Evolutionary conservation across 2,888 invertebrate genomes (phyloP).

Genomic region (Callosobruchus maculatus): DNA sequence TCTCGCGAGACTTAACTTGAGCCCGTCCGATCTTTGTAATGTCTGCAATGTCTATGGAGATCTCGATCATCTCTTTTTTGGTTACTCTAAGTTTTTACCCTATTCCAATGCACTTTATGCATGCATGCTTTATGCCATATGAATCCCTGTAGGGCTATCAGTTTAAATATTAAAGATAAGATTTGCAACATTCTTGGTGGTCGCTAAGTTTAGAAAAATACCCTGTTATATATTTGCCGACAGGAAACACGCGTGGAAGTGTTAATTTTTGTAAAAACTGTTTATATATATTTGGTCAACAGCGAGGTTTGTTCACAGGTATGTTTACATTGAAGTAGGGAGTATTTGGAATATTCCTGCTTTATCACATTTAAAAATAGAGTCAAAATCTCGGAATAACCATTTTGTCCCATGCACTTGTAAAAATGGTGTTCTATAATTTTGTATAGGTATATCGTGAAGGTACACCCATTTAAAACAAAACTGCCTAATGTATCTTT

Average conservation of each 20-base stretch:
- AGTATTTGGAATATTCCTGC: background rate
- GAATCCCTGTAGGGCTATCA: background rate
- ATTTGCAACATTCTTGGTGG: constrained; percentile 5
- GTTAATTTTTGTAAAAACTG: background rate
- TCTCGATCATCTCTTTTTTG: too few species aligned
- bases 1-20: too few species aligned
- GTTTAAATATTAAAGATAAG: background rate
- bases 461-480: too few species aligned
- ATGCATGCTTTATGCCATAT: constrained; percentile 1
- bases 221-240: constrained; percentile 39
- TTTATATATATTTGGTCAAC: constrained; percentile 43
- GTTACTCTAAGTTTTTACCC: too few species aligned
- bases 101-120: too few species aligned
- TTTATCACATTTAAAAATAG: background rate
- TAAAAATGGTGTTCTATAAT: too few species aligned
- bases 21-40: too few species aligned
- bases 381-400: background rate
- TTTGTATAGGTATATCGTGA: too few species aligned
- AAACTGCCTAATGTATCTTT: too few species aligned
- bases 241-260: constrained; percentile 8
- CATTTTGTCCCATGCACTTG: too few species aligned
- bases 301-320: constrained; percentile 48
- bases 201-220: constrained; percentile 47
- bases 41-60: too few species aligned
- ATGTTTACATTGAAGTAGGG: constrained; percentile 30